Evolutionary conservation across 2,797 vertebrate species (phyloP), one percentile per base, ranked within the genome.

Genomic region (Acridotheres tristis): DNA sequence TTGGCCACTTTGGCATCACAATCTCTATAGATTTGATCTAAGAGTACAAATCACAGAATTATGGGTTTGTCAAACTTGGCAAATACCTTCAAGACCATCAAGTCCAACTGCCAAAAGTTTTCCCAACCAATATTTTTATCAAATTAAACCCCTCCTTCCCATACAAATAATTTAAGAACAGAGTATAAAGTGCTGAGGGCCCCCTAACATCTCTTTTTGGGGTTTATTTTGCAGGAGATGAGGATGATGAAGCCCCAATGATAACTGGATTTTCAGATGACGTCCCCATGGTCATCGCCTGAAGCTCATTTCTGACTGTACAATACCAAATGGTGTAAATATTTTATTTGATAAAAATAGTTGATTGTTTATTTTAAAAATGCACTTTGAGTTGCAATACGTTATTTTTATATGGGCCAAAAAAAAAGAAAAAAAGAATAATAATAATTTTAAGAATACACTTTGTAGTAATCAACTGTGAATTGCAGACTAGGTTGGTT

Each of bases 231-330:
- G 86, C 91, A 99, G 99, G 99, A 76, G 99, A 99, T 9, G 99
- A 99, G 34, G 99, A 99, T 13, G 99, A 99, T 62, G 99, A 99
- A 8, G 98, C 98, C 29, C 99, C 99, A 0, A 99, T 99, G 99
- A 99, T 99, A 97, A 99, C 98, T 65, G 99, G 99, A 96, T 99
- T 99, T 97, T 99, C 99, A 86, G 99, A 99, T 9, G 99, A 99
- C 1, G 99, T 99, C 79, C 99, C 99, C 90, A 99, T 99, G 99
- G 99, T 99, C 94, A 99, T 99, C 76, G 99, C 99, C 29, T 99
- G 99, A 99, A 97, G 94, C 82, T 23, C 48, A 18, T 95, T 96
- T 82, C 96, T 81, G 96, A 93, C 96, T 97, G 96, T 95, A 97
- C 63, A 96, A 67, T 98, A 97, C 97, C 98, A 98, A 98, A 98